Percentiles rank a stretch among this genome's conserved stretches.
These are phyloP conservation scores for Drosophila serrata DNA, from an alignment of 1,140 invertebrate genomes.

Conservation along the genomic window DNA sequence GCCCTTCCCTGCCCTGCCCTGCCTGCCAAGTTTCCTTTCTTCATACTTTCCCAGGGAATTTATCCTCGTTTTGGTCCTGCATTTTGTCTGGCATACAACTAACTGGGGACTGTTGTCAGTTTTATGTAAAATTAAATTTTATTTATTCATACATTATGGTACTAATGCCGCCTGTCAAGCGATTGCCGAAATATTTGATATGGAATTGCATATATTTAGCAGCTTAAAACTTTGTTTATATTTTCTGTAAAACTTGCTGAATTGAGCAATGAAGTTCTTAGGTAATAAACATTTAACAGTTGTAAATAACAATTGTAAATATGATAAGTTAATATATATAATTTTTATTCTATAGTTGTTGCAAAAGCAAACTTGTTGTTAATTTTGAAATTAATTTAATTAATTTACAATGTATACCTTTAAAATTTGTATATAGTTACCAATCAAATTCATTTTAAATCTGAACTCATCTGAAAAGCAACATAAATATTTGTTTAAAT, in stretches of 20 bases:
- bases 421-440: too few species aligned
- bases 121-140: constrained; percentile 81
- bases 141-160: constrained; percentile 76
- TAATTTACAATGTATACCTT: too few species aligned
- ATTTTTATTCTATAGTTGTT: too few species aligned
- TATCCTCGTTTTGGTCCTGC: background rate
- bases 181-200: constrained; percentile 26
- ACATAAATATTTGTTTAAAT: background rate
- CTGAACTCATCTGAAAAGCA: too few species aligned
- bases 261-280: too few species aligned
- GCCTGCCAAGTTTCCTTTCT: constrained; percentile 47
- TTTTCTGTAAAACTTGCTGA: background rate
- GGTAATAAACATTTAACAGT: too few species aligned
- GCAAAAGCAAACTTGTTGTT: too few species aligned
- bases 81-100: constrained; percentile 27
- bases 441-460: too few species aligned
- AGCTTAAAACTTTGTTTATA: background rate
- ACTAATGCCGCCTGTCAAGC: constrained; percentile 59
- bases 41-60: constrained; percentile 10
- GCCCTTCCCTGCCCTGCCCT: background rate
- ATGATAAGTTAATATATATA: too few species aligned
- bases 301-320: too few species aligned
- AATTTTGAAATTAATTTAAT: too few species aligned
- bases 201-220: background rate
- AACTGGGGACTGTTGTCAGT: constrained; percentile 63